These are phyloP conservation scores for Corella eumyota DNA, from an alignment of 23 tunicate species.

Conservation along the genomic window DNA sequence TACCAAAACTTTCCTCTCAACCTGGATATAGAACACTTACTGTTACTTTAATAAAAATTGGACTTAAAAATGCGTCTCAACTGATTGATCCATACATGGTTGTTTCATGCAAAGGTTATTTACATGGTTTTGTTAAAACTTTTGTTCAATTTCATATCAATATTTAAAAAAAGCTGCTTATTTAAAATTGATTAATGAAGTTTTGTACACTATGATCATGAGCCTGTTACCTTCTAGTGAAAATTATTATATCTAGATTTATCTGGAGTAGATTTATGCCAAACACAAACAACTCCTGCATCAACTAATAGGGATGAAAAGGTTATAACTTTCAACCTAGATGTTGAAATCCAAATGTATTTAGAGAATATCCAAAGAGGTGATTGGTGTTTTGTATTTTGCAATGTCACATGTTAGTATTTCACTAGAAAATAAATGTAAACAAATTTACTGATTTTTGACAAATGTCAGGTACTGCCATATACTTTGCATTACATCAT, in stretches of 20 bases:
- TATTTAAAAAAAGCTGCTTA: not conserved
- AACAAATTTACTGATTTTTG: not conserved
- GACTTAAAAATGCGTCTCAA: conserved; percentile 64
- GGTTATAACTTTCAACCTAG: conserved; percentile 32
- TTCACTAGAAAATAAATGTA: too few species aligned
- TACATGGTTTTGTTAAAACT: not conserved
- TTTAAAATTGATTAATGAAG: too few species aligned
- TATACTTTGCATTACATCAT: conserved; percentile 55
- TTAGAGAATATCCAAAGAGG: conserved; percentile 57
- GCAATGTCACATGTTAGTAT: not conserved
- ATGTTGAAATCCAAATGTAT: conserved; percentile 67
- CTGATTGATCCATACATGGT: conserved; percentile 57
- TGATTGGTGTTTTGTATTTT: not conserved
- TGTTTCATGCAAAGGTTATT: conserved; percentile 72
- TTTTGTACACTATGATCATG: too few species aligned
- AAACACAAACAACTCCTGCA: conserved; percentile 52
- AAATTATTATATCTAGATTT: not conserved
- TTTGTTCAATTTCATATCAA: not conserved
- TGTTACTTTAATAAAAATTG: conserved; percentile 62
- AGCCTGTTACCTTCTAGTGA: not conserved
- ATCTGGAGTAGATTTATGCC: conserved; percentile 58
- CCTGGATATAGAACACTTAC: conserved; percentile 44
- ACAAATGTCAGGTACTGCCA: conserved; percentile 43
- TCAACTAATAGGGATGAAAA: conserved; percentile 37
- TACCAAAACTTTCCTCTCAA: conserved; percentile 47